A percentile compares a stretch with the other conserved stretches of the same genome.
Evolutionary conservation across 1,140 invertebrate species (phyloP).

Genomic region (Acromyrmex echinatior): DNA sequence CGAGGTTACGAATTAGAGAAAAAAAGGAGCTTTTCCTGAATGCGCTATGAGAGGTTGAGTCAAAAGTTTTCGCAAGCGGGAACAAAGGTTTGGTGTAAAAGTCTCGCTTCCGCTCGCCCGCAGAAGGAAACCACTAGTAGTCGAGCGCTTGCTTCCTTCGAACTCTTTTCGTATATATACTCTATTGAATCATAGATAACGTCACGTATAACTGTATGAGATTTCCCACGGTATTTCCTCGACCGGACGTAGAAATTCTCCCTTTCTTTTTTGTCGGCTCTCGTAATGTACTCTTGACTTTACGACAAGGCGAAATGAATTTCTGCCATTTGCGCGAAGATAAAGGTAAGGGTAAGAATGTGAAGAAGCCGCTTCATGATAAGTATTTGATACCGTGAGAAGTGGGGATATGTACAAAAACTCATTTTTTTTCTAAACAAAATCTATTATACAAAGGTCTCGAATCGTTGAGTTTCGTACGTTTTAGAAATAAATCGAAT

Average conservation of each 20-base stretch:
- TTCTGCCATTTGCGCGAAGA: neutral
- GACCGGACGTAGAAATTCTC: neutral
- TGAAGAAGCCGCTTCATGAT: neutral
- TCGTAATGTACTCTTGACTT: neutral
- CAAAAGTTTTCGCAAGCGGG: conserved; percentile 67
- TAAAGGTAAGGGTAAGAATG: neutral
- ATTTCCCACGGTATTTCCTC: conserved; percentile 27
- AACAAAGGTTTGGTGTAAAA: conserved; percentile 70
- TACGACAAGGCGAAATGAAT: neutral
- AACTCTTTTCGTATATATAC: neutral
- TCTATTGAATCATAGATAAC: conserved; percentile 64
- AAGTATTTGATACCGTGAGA: neutral
- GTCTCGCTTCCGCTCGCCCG: conserved; percentile 61
- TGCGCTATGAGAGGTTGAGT: conserved; percentile 58
- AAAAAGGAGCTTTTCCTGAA: conserved; percentile 71
- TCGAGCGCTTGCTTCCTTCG: conserved; percentile 16
- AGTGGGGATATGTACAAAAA: neutral
- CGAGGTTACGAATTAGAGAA: conserved; percentile 12
- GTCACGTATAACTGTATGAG: conserved; percentile 33
- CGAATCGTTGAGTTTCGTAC: neutral
- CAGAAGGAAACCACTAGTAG: conserved; percentile 8
- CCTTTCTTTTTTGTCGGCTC: neutral
- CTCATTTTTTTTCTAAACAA: neutral
- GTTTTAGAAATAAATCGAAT: neutral
- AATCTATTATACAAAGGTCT: neutral